These are phyloP conservation scores for Bombus consobrinus DNA, from an alignment of 1,140 invertebrate species.

Conservation along the genomic window DNA sequence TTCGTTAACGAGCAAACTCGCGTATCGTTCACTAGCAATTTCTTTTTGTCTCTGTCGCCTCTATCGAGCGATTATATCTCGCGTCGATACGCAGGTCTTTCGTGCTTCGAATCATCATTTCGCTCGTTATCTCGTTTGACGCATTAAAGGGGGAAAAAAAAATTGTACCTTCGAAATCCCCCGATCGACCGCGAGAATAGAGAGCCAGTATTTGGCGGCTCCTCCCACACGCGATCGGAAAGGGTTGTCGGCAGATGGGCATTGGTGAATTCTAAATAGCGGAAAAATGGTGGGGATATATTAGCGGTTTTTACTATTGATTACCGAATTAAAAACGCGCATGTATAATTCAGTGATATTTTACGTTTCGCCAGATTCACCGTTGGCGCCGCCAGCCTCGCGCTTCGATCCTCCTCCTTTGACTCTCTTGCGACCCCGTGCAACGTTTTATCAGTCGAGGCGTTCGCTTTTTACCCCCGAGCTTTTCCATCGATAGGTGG, in stretches of 20 bases:
- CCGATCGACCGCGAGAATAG: conserved; percentile 40
- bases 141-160: background rate
- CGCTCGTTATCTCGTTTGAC: background rate
- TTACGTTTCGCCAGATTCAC: conserved; percentile 33
- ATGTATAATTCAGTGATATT: conserved; percentile 78
- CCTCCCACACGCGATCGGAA: conserved; percentile 69
- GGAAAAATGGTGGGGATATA: conserved; percentile 66
- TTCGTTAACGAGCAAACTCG: background rate
- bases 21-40: background rate
- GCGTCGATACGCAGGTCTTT: background rate
- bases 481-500: conserved; percentile 32
- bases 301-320: conserved; percentile 79
- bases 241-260: conserved; percentile 65
- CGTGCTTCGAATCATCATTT: background rate
- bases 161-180: conserved; percentile 16
- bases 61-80: background rate
- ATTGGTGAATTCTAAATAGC: conserved; percentile 59
- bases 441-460: conserved; percentile 3
- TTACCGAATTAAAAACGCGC: conserved; percentile 81
- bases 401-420: background rate
- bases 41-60: no score
- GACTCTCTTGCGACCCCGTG: background rate
- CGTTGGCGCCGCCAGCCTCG: conserved; percentile 55
- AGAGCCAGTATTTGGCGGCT: conserved; percentile 43
- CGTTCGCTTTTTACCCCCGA: background rate